Base-by-base conservation (phyloP, 2,113 vertebrate genomes). In the Trogon melanurus region DNA sequence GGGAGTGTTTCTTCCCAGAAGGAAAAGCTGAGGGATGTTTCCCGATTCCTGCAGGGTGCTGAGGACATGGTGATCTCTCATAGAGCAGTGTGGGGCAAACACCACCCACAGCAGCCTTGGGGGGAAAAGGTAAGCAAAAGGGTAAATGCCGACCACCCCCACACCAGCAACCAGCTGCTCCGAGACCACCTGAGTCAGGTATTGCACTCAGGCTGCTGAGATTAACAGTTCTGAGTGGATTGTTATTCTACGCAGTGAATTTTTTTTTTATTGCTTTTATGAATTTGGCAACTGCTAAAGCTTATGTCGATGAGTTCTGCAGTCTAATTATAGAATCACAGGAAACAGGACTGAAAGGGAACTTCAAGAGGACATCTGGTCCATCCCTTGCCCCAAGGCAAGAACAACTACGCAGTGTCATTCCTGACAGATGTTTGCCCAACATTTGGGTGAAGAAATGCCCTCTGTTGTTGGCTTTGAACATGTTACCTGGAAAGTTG, bases 11-110 rank as follows among this genome's bases (percentile, higher is more conserved):
- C 32, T 47, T 50, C 32, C 56, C 29, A 53, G 15, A 18, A 27
- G 15, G 12, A 47, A 34, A 20, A 5, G 4, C 6, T 20, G 13
- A 36, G 22, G 32, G 60, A 27, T n/a, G 4, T 67, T 27, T 32
- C 29, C 79, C 5, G 11, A 6, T 9, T 32, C n/a, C 79, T 45
- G 41, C 23, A 1, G 21, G 21, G 32, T 32, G 47, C 47, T 62
- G 66, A 51, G 48, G 20, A 3, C 4, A 10, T 0, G 1, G 26
- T 12, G 14, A 54, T 1, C 4, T 1, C 67, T 41, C 41, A 41
- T 41, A 41, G 41, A 41, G 13, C 60, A 64, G 26, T 36, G 3
- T 2, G 16, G 4, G 41, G 57, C 26, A 29, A 44, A 6, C 7
- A 7, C 27, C 34, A 10, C 26, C 38, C 3, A 1, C 13, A 2